Conservation (phyloP, 30 jellyfish, hydroid and myxozoan genomes). For the Sanderia malayensis region DNA sequence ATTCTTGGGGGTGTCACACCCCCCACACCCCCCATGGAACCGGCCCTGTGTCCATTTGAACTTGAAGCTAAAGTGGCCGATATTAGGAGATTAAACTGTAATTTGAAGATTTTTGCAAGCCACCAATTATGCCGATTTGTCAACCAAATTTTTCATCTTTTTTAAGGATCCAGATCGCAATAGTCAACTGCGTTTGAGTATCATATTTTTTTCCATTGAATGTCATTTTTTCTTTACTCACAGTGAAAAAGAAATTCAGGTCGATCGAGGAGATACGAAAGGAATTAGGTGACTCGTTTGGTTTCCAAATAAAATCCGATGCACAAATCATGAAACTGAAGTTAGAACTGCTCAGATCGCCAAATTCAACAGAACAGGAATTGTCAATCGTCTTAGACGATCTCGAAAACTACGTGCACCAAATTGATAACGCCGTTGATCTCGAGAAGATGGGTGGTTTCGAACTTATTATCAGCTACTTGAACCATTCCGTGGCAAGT, state of each 20-base stretch:
- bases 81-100: no score
- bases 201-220: not conserved
- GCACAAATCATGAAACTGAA: constrained; percentile 69
- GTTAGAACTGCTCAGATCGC: constrained; percentile 39
- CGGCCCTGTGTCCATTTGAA: no score
- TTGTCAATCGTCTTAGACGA: constrained; percentile 57
- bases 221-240: no score
- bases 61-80: no score
- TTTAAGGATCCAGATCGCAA: no score
- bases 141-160: no score
- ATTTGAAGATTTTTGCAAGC: no score
- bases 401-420: constrained; percentile 86
- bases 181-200: no score
- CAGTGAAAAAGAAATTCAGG: constrained; percentile 67
- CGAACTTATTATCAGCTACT: constrained; percentile 51
- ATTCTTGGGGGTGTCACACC: no score
- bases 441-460: constrained; percentile 81
- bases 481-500: constrained; percentile 53
- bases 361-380: constrained; percentile 45
- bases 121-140: no score
- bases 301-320: constrained; percentile 68
- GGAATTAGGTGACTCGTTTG: constrained; percentile 63
- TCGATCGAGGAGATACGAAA: constrained; percentile 76
- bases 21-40: no score
- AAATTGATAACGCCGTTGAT: constrained; percentile 83